These are phyloP conservation scores for Crotalus viridis DNA, from an alignment of 2,113 vertebrate species.

Conservation along the genomic window DNA sequence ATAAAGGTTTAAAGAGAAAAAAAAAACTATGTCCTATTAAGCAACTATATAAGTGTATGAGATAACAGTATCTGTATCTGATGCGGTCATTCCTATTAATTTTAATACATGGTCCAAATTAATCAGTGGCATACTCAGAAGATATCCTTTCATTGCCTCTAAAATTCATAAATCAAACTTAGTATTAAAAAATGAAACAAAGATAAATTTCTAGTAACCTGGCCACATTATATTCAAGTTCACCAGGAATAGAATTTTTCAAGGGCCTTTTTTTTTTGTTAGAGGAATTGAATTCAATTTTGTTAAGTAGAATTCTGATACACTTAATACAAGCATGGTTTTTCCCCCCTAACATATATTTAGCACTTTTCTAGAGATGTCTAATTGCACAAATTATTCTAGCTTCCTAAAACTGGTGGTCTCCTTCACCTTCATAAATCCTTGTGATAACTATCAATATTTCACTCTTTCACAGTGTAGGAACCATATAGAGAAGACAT, in stretches of 20 bases:
- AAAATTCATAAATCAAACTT: neutral
- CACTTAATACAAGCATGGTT: neutral
- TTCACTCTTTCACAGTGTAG: neutral
- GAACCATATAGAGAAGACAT: neutral
- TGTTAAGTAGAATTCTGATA: neutral
- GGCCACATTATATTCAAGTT: neutral
- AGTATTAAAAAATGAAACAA: neutral
- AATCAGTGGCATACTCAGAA: neutral
- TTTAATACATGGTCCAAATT: neutral
- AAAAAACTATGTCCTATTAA: neutral
- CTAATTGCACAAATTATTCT: neutral
- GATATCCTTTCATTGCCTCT: neutral
- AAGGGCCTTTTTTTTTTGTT: neutral
- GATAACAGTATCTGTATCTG: neutral
- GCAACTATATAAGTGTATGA: neutral
- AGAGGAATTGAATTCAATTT: neutral
- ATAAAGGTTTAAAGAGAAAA: neutral
- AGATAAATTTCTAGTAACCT: neutral
- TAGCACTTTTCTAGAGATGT: neutral
- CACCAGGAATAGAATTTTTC: neutral
- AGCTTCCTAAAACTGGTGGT: neutral
- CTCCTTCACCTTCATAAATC: neutral
- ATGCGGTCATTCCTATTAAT: neutral
- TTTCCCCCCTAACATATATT: neutral
- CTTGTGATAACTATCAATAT: neutral